phyloP scores from a whole-genome alignment of 2,888 invertebrate species.

The Himalopsyche kuldschensis region DNA sequence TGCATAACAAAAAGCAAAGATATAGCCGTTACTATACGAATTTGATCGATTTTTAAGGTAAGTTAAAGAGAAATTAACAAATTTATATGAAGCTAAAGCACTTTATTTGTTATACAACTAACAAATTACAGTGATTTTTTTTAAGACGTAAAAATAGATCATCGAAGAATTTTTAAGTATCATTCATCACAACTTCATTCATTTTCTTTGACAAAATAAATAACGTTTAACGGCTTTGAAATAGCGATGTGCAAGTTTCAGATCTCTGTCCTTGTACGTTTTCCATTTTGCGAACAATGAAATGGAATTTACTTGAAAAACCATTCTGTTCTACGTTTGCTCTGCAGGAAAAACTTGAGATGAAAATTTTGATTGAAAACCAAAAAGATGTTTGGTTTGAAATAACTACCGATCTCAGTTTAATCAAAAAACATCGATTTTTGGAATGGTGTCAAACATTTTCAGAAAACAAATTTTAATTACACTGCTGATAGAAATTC shows the following conservation, averaged over 20 bases:
- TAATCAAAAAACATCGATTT: conserved; percentile 9
- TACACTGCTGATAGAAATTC: not conserved
- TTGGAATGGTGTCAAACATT: not conserved
- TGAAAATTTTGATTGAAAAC: conserved; percentile 18
- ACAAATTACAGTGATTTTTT: too few species aligned
- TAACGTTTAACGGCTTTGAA: too few species aligned
- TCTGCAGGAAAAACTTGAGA: conserved; percentile 16
- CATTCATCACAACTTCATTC: too few species aligned
- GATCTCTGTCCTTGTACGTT: not conserved
- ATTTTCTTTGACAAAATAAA: too few species aligned
- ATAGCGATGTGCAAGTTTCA: not conserved
- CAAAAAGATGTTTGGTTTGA: conserved; percentile 10
- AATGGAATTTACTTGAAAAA: not conserved
- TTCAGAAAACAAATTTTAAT: not conserved
- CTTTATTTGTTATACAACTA: too few species aligned
- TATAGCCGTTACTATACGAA: too few species aligned
- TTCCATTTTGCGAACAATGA: not conserved
- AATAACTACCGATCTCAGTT: conserved; percentile 5
- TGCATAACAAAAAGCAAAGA: too few species aligned
- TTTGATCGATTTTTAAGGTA: too few species aligned
- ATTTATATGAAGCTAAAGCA: too few species aligned
- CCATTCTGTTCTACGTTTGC: conserved; percentile 1
- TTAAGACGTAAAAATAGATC: too few species aligned
- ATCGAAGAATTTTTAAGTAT: too few species aligned
- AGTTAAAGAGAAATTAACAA: too few species aligned